Percentiles rank a stretch among this genome's conserved stretches.
Conservation (phyloP, 92 coral and sea anemone genomes). For the Siderastrea radians region DNA sequence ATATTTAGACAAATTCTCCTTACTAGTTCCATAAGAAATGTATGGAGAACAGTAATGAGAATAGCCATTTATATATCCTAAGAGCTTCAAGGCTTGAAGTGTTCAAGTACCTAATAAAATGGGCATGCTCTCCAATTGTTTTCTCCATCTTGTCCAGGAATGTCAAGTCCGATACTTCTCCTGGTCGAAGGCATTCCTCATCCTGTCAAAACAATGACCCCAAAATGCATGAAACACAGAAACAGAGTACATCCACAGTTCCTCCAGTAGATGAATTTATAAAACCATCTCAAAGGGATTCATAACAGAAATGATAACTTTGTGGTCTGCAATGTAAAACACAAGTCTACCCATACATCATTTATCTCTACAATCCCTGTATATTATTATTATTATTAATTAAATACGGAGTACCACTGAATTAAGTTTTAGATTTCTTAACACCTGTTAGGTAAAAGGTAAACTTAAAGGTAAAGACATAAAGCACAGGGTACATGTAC, state of each 20-base stretch:
- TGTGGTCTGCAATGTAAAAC: too few relatives aligned
- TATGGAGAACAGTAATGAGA: neutral
- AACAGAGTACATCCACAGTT: too few relatives aligned
- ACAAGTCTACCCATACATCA: too few relatives aligned
- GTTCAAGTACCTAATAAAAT: slow-evolving; percentile 85
- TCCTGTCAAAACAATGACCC: slow-evolving; percentile 56
- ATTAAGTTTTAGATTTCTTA: too few relatives aligned
- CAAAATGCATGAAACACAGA: neutral
- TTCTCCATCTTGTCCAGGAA: slow-evolving; percentile 89
- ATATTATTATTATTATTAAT: neutral
- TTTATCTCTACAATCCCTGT: neutral
- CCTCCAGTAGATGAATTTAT: neutral
- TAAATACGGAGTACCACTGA: too few relatives aligned
- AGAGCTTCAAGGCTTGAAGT: too few relatives aligned
- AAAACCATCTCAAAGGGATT: neutral
- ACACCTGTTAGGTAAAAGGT: too few relatives aligned
- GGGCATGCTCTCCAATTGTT: slow-evolving; percentile 90
- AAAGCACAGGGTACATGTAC: too few relatives aligned
- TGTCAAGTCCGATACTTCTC: slow-evolving; percentile 93
- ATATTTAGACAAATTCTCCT: too few relatives aligned
- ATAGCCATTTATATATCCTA: neutral
- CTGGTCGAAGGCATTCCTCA: slow-evolving; percentile 97
- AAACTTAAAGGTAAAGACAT: too few relatives aligned
- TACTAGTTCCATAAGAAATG: neutral
- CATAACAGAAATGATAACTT: too few relatives aligned